phyloP scores from a whole-genome alignment of 1,140 invertebrate genomes.

The silkworm (Bombyx mori) region DNA sequence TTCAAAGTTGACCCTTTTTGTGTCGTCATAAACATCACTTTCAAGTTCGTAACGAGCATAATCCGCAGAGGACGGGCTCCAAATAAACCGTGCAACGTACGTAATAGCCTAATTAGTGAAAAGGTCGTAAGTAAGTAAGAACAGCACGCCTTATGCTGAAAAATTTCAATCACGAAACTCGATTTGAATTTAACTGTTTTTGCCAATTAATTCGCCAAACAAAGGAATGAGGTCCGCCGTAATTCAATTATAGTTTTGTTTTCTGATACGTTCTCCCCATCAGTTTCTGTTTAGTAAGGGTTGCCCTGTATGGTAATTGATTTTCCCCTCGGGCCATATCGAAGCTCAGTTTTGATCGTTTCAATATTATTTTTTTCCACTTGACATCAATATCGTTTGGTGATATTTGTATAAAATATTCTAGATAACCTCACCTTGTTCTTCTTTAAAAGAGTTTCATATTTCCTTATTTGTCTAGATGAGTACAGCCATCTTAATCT shows the following conservation, averaged over 20 bases:
- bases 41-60: background rate
- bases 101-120: no score
- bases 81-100: background rate
- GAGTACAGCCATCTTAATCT: no score
- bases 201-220: constrained; percentile 12
- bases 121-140: no score
- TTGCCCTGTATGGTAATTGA: constrained; percentile 6
- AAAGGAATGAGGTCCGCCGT: constrained; percentile 12
- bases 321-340: background rate
- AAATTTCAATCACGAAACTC: constrained; percentile 6
- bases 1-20: no score
- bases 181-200: constrained; percentile 6
- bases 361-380: background rate
- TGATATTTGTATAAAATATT: no score
- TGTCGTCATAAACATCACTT: no score
- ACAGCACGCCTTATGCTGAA: no score
- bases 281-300: constrained; percentile 23
- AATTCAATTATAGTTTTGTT: constrained; percentile 29
- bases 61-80: constrained; percentile 1
- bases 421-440: no score
- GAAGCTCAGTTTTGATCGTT: constrained; percentile 5
- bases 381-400: no score
- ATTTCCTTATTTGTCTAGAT: no score
- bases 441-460: no score
- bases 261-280: constrained; percentile 20